A percentile compares a stretch with the other conserved stretches of the same genome.
These are phyloP conservation scores for Bactericera cockerelli DNA, from an alignment of 1,140 invertebrate species.

Conservation along the genomic window DNA sequence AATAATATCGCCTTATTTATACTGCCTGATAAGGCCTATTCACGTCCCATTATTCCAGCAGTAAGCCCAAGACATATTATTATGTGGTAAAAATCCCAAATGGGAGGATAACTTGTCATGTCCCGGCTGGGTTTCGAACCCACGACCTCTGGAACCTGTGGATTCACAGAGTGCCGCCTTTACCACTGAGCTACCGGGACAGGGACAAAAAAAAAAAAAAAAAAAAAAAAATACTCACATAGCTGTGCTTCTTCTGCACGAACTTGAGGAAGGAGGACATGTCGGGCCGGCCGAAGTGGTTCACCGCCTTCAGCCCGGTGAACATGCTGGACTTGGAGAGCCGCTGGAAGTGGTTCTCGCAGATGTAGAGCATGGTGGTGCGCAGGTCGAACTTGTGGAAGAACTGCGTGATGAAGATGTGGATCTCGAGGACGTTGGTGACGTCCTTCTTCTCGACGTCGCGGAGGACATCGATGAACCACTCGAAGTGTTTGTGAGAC, in stretches of 20 bases:
- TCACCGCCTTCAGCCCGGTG: constrained; percentile 91
- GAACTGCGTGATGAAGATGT: constrained; percentile 99
- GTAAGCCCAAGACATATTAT: too few species aligned
- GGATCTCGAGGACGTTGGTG: constrained; percentile 91
- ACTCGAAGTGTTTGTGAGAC: constrained; percentile 97
- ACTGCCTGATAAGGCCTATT: too few species aligned
- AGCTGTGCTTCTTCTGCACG: constrained; percentile 92
- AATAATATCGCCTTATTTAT: too few species aligned
- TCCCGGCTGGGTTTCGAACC: too few species aligned
- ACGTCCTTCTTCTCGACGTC: constrained; percentile 95
- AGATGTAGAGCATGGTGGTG: constrained; percentile 99
- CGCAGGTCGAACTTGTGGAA: constrained; percentile 98
- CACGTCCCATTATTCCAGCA: too few species aligned
- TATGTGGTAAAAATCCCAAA: too few species aligned
- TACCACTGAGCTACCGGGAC: too few species aligned
- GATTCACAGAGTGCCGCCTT: too few species aligned
- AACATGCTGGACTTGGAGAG: constrained; percentile 92
- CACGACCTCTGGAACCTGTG: too few species aligned
- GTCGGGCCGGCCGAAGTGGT: constrained; percentile 95
- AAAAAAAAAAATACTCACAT: constrained; percentile 82
- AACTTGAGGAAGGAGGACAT: constrained; percentile 96
- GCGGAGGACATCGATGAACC: constrained; percentile 97
- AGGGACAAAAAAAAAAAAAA: too few species aligned
- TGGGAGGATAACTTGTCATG: too few species aligned
- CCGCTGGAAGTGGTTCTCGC: constrained; percentile 98